Evolutionary conservation across 2,797 vertebrate species (phyloP).

Genomic region (Acanthurus leucopareius): DNA sequence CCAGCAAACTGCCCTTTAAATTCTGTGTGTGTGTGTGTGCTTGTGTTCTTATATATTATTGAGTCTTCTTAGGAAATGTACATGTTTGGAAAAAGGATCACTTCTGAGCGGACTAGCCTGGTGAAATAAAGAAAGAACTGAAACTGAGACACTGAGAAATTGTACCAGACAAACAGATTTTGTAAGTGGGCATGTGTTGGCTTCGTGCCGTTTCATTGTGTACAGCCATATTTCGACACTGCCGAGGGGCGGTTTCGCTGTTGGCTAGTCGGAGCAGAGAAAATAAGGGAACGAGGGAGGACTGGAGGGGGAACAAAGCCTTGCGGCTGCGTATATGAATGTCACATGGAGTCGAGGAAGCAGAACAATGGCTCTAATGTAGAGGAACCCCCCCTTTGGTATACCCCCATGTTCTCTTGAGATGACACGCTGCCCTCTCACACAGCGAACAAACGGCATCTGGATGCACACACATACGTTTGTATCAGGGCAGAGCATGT

Average conservation of each 20-base stretch:
- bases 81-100: slow-evolving; percentile 12
- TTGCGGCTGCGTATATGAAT: slow-evolving; percentile 57
- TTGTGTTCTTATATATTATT: slow-evolving; percentile 19
- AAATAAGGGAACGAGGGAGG: slow-evolving; percentile 46
- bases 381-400: slow-evolving; percentile 41
- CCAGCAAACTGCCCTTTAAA: slow-evolving; percentile 51
- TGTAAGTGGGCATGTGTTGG: slow-evolving; percentile 51
- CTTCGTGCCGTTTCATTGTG: slow-evolving; percentile 60
- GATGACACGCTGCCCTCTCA: slow-evolving; percentile 58
- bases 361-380: slow-evolving; percentile 70
- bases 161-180: slow-evolving; percentile 40
- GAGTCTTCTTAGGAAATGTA: slow-evolving; percentile 14
- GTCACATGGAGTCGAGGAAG: slow-evolving; percentile 65
- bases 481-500: slow-evolving; percentile 29
- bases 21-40: background rate
- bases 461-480: slow-evolving; percentile 48
- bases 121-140: slow-evolving; percentile 19
- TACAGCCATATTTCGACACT: slow-evolving; percentile 55
- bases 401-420: slow-evolving; percentile 32
- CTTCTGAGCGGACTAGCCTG: slow-evolving; percentile 1
- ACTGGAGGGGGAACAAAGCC: slow-evolving; percentile 70
- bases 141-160: slow-evolving; percentile 27
- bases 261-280: slow-evolving; percentile 41
- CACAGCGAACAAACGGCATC: slow-evolving; percentile 48
- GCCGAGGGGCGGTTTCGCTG: slow-evolving; percentile 50